phyloP scores from a whole-genome alignment of 2,113 vertebrate species.

The Scalopus aquaticus region DNA sequence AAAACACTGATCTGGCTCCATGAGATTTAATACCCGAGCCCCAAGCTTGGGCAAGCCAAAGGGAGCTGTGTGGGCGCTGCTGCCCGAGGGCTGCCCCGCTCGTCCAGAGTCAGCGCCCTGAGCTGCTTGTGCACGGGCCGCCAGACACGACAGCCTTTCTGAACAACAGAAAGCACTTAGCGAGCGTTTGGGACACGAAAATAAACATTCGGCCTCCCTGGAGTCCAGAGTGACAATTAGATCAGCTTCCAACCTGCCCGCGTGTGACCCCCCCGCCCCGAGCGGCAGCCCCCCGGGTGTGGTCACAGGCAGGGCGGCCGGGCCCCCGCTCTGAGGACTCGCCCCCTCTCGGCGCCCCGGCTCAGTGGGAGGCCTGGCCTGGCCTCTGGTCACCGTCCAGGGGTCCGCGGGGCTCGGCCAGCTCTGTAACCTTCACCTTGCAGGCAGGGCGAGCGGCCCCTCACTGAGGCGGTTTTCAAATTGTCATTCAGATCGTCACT shows the following conservation, averaged over 20 bases:
- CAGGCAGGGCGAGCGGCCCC: background rate
- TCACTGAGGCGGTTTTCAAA: background rate
- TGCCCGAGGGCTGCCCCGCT: background rate
- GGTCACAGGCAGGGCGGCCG: too few species aligned
- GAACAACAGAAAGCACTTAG: background rate
- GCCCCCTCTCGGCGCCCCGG: background rate
- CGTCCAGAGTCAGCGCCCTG: background rate
- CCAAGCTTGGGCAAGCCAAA: background rate
- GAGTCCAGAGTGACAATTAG: background rate
- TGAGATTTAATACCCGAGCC: background rate
- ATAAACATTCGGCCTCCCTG: constrained; percentile 1
- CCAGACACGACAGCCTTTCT: too few species aligned
- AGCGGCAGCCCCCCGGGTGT: too few species aligned
- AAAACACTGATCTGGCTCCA: background rate
- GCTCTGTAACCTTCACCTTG: background rate
- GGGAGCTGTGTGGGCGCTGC: background rate
- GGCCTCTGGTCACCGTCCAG: fast-evolving
- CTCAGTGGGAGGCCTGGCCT: too few species aligned
- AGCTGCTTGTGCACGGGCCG: background rate
- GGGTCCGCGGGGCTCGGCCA: background rate
- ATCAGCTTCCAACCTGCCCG: background rate
- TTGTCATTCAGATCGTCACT: too few species aligned
- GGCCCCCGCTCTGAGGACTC: too few species aligned
- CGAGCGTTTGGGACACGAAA: background rate
- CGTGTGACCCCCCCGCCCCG: background rate